Conservation (phyloP, 2,888 invertebrate genomes). For the Morpho achilles region DNA sequence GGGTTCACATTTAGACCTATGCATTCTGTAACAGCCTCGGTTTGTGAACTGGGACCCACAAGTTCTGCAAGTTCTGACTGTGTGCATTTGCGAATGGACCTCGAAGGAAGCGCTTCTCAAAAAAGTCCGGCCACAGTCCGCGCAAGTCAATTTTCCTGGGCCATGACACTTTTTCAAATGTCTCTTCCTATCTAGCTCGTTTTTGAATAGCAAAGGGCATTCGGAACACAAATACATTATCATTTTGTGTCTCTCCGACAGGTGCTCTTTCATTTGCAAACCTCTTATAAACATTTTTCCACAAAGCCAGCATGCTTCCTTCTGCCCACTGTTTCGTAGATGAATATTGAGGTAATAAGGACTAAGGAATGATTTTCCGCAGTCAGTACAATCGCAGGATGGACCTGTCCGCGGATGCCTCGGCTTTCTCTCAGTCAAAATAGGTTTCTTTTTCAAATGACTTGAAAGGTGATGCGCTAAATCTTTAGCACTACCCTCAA, state of each 20-base stretch:
- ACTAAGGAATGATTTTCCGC: slow-evolving; percentile 52
- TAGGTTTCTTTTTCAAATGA: slow-evolving; percentile 34
- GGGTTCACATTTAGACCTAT: slow-evolving; percentile 60
- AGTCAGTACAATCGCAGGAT: slow-evolving; percentile 51
- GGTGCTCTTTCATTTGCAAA: slow-evolving; percentile 48
- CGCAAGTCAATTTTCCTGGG: slow-evolving; percentile 46
- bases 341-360: slow-evolving; percentile 56
- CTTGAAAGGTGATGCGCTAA: slow-evolving; percentile 43
- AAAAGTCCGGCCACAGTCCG: slow-evolving; percentile 58
- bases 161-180: slow-evolving; percentile 50
- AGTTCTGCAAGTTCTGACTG: slow-evolving; percentile 55
- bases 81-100: slow-evolving; percentile 60
- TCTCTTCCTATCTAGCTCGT: slow-evolving; percentile 37
- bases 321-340: slow-evolving; percentile 59
- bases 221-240: slow-evolving; percentile 41
- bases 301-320: slow-evolving; percentile 56
- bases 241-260: slow-evolving; percentile 43
- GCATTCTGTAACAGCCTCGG: slow-evolving; percentile 59
- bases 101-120: slow-evolving; percentile 50
- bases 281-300: slow-evolving; percentile 49
- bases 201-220: slow-evolving; percentile 50
- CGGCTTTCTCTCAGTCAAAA: slow-evolving; percentile 23
- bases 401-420: slow-evolving; percentile 41
- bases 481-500: slow-evolving; percentile 41
- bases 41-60: slow-evolving; percentile 63